These are phyloP conservation scores for Drosophila algonquin DNA, from an alignment of 2,888 invertebrate species.

Conservation along the genomic window DNA sequence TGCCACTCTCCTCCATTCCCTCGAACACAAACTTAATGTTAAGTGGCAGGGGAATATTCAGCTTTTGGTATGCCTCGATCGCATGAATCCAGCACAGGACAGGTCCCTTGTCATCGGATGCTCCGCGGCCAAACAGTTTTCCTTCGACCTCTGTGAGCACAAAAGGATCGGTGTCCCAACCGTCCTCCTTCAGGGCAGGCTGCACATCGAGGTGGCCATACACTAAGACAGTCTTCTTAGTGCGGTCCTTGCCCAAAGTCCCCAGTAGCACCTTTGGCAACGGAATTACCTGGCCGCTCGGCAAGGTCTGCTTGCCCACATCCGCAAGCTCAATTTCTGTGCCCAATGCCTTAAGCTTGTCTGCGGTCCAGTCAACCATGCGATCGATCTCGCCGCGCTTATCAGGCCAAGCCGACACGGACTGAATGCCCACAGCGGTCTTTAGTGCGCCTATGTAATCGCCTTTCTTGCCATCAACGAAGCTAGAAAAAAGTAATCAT, in stretches of 20 bases:
- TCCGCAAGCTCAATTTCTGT: slow-evolving; percentile 89
- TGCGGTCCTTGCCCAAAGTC: slow-evolving; percentile 90
- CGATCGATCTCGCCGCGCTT: slow-evolving; percentile 90
- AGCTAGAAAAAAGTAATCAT: slow-evolving; percentile 56
- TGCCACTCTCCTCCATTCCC: slow-evolving; percentile 99
- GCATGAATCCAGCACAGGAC: slow-evolving; percentile 98
- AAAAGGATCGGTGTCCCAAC: slow-evolving; percentile 98
- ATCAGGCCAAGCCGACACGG: slow-evolving; percentile 96
- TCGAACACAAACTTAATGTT: slow-evolving; percentile 96
- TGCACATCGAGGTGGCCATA: slow-evolving; percentile 99
- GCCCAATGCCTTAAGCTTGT: slow-evolving; percentile 89
- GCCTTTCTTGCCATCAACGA: slow-evolving; percentile 90
- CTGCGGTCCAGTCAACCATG: slow-evolving; percentile 93
- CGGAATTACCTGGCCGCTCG: slow-evolving; percentile 89
- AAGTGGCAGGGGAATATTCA: slow-evolving; percentile 88
- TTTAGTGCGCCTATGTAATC: slow-evolving; percentile 91
- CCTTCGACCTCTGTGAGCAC: slow-evolving; percentile 93
- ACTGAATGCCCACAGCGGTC: slow-evolving; percentile 95
- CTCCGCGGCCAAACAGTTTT: slow-evolving; percentile 95
- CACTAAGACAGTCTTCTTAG: slow-evolving; percentile 96
- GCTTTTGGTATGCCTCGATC: slow-evolving; percentile 92
- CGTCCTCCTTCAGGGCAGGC: slow-evolving; percentile 95
- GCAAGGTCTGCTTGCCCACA: slow-evolving; percentile 90
- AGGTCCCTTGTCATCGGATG: slow-evolving; percentile 97
- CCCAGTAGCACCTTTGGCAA: slow-evolving; percentile 95